phyloP scores from a whole-genome alignment of 2,113 vertebrate species.

The Bubo scandiacus region DNA sequence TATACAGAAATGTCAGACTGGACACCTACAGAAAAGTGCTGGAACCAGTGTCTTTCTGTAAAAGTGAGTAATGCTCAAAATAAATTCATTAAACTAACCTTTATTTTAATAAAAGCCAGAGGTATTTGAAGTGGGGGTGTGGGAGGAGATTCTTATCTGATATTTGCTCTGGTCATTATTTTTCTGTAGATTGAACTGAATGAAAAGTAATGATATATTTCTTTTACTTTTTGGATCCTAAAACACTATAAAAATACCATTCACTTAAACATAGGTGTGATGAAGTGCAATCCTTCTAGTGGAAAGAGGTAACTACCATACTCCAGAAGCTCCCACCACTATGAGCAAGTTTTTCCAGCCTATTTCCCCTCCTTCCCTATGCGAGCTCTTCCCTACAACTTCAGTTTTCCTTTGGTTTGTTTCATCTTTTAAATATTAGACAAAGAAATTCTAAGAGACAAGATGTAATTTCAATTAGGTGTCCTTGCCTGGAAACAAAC shows the following conservation, averaged over 20 bases:
- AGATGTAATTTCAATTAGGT: not conserved
- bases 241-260: not conserved
- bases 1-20: not conserved
- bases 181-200: not conserved
- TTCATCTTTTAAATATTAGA: not conserved
- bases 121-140: rapidly evolving
- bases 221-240: not conserved
- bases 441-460: not conserved
- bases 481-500: not conserved
- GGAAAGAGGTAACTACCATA: not conserved
- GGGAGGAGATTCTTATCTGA: not conserved
- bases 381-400: not conserved
- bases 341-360: not conserved
- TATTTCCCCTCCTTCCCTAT: not conserved
- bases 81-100: not conserved
- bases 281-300: not conserved
- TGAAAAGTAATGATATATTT: not conserved
- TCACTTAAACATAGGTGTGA: not conserved
- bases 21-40: not conserved
- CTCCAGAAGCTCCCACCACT: not conserved
- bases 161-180: not conserved
- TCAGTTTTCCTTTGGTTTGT: not conserved
- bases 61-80: not conserved
- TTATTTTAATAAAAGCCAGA: not conserved
- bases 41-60: not conserved